Evolutionary conservation across 2,888 invertebrate species (phyloP), one percentile per base, ranked within the genome.

Genomic region (Scrobipalpa costella): DNA sequence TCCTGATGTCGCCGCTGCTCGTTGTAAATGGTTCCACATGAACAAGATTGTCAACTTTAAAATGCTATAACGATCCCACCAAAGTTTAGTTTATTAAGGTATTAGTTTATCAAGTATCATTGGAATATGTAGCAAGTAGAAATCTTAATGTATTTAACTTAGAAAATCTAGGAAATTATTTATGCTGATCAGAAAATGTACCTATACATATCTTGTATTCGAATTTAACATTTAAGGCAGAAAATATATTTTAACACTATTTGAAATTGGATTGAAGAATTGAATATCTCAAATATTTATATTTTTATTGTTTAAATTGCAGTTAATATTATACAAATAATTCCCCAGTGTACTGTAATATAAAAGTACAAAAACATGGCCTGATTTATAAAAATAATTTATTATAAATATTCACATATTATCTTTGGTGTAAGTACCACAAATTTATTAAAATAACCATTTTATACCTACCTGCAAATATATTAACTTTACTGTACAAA

Each of bases 81-180:
- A 91, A 91, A 91, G 90, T 76, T 85, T 90, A 91, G 87, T 77
- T 76, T 90, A 89, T 44, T 52, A 61, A 89, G 89, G 77, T 70
- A 84, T 84, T 88, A 86, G 83, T 84, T 76, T 80, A 13, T 52
- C 50, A 52, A 21, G 17, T 17, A 50, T 17, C 40, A 50, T 58
- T 58, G 63, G 34, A 49, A 7, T 62, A 62, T 38, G 60, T 52
- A 60, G 59, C 13, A n/a, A 27, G 36, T 61, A 61, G 49, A 52
- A 21, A 61, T 38, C 5, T 50, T 55, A 34, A 33, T 61, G 49
- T 61, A 19, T 61, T 61, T 59, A 44, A 21, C 21, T 59, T 15
- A 44, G 13, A 11, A 59, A 44, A 40, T 61, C 58, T 40, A 40
- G 58, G 11, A 58, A 36, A 38, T 11, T 58, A 40, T 58, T 52